Evolutionary conservation across 2,888 invertebrate species (phyloP).

Genomic region (Colostygia pectinataria): DNA sequence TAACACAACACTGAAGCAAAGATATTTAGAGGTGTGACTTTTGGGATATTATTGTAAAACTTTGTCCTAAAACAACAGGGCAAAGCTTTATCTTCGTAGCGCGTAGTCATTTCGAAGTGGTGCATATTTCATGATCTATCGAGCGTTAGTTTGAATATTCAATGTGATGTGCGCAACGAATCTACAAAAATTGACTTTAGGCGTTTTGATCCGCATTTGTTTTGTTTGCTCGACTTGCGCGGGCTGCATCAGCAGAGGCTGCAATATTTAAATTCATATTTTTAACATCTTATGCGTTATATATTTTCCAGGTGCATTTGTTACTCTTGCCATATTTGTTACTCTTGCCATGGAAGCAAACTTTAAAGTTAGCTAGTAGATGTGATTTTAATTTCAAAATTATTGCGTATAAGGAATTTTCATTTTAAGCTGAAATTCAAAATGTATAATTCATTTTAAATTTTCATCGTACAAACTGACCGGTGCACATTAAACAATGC

Average conservation of each 20-base stretch:
- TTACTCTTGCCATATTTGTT: no score
- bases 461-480: slow-evolving; percentile 5
- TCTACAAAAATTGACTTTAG: slow-evolving; percentile 40
- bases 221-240: slow-evolving; percentile 31
- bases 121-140: slow-evolving; percentile 44
- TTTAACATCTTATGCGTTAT: slow-evolving; percentile 14
- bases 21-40: no score
- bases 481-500: slow-evolving; percentile 10
- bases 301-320: no score
- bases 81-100: slow-evolving; percentile 38
- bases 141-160: slow-evolving; percentile 44
- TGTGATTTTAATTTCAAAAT: no score
- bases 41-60: no score
- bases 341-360: no score
- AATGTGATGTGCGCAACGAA: slow-evolving; percentile 41
- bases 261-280: slow-evolving; percentile 28
- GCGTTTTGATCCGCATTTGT: slow-evolving; percentile 36
- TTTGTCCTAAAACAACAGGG: not conserved
- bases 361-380: no score
- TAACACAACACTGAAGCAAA: no score
- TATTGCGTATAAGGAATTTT: no score
- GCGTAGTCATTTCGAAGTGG: slow-evolving; percentile 38
- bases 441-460: slow-evolving; percentile 8
- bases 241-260: slow-evolving; percentile 17
- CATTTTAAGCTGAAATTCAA: no score